Percentiles rank a stretch among this genome's conserved stretches.
Conservation (phyloP, 2,113 vertebrate species). For the Stigmatopora nigra region DNA sequence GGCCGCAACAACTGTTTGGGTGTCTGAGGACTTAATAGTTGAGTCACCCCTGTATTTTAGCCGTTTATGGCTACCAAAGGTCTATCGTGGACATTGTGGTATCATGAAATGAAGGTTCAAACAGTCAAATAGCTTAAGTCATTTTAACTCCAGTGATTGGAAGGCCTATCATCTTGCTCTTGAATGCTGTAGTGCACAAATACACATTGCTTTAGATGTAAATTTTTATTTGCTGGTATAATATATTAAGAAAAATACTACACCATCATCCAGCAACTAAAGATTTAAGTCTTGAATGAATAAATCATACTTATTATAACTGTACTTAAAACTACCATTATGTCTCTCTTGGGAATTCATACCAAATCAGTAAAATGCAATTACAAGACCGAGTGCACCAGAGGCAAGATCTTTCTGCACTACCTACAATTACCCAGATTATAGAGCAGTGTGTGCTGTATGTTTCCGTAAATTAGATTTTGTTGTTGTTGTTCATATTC, state of each 20-base stretch:
- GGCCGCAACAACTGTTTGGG: constrained; percentile 47
- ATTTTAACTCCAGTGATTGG: constrained; percentile 23
- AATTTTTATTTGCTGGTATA: constrained; percentile 35
- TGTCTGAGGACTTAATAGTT: constrained; percentile 13
- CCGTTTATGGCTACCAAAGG: background rate
- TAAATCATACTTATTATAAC: constrained; percentile 19
- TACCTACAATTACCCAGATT: constrained; percentile 62
- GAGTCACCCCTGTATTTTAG: constrained; percentile 11
- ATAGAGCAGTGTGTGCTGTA: constrained; percentile 44
- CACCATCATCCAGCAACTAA: constrained; percentile 3
- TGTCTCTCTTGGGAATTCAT: constrained; percentile 42
- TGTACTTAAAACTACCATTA: constrained; percentile 29
- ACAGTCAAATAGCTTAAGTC: background rate
- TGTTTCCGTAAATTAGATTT: background rate
- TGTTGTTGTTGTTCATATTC: constrained; percentile 1
- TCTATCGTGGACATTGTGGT: constrained; percentile 1
- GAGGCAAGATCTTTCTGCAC: constrained; percentile 59
- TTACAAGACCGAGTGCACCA: constrained; percentile 41
- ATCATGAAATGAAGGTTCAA: background rate
- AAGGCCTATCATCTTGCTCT: constrained; percentile 20
- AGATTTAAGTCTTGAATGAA: constrained; percentile 22
- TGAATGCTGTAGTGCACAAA: constrained; percentile 11
- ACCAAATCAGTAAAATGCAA: constrained; percentile 33
- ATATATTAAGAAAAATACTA: constrained; percentile 7
- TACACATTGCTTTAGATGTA: constrained; percentile 12